These are phyloP conservation scores for Epicampocera succincta DNA, from an alignment of 2,888 invertebrate species.

Conservation along the genomic window DNA sequence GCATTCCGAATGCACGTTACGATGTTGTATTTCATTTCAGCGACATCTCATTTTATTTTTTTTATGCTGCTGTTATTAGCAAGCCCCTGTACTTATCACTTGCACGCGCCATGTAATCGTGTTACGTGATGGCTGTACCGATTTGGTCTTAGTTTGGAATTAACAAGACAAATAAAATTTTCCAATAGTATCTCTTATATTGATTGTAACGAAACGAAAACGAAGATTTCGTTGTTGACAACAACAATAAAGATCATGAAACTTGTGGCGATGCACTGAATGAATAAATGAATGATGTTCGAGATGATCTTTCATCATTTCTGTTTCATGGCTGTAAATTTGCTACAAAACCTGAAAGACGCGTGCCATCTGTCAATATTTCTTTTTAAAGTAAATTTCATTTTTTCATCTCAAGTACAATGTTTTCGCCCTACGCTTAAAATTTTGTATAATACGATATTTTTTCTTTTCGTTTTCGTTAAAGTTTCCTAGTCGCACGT, in stretches of 20 bases:
- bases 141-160: conserved; percentile 4
- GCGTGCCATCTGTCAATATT: conserved; percentile 72
- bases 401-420: conserved; percentile 41
- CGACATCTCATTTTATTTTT: too few species aligned
- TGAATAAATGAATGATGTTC: conserved; percentile 13
- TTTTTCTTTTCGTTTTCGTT: conserved; percentile 45
- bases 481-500: conserved; percentile 59
- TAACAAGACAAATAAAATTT: conserved; percentile 21
- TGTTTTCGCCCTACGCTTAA: conserved; percentile 71
- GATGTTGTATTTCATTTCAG: too few species aligned
- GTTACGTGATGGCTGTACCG: conserved; percentile 24
- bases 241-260: conserved; percentile 20
- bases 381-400: conserved; percentile 62
- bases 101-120: background rate
- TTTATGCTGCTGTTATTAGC: too few species aligned
- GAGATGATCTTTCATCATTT: conserved; percentile 54
- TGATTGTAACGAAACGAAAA: conserved; percentile 28
- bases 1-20: too few species aligned
- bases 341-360: conserved; percentile 68
- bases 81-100: conserved; percentile 6
- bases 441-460: conserved; percentile 50
- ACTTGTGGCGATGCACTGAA: conserved; percentile 19
- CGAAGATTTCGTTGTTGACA: conserved; percentile 19
- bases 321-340: conserved; percentile 58
- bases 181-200: conserved; percentile 34